A percentile compares a stretch with the other conserved stretches of the same genome.
Conservation (phyloP, 2,888 invertebrate genomes). For the Archaeoteleia sp. region DNA sequence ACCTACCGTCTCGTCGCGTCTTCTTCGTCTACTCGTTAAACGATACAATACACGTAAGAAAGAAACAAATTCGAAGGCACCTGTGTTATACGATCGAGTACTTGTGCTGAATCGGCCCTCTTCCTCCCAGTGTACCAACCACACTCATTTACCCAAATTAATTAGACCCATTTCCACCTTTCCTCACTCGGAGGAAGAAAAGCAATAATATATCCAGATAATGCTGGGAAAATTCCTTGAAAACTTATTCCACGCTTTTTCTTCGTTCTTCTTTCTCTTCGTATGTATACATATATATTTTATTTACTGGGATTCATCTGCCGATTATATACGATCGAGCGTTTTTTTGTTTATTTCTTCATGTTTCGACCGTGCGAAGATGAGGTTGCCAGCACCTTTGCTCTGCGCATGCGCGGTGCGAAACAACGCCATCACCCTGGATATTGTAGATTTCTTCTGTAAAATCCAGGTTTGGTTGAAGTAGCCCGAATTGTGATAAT, state of each 20-base stretch:
- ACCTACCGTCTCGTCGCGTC: slow-evolving; percentile 34
- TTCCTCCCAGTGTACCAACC: slow-evolving; percentile 9
- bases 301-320: slow-evolving; percentile 19
- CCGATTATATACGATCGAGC: slow-evolving; percentile 14
- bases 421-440: slow-evolving; percentile 17
- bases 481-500: neutral
- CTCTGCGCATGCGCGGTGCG: slow-evolving; percentile 33
- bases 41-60: slow-evolving; percentile 50
- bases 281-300: slow-evolving; percentile 22
- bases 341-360: slow-evolving; percentile 4
- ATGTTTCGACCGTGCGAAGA: slow-evolving; percentile 38
- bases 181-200: slow-evolving; percentile 15
- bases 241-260: slow-evolving; percentile 40
- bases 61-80: slow-evolving; percentile 61
- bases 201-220: slow-evolving; percentile 27
- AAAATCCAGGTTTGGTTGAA: slow-evolving; percentile 18
- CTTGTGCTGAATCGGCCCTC: slow-evolving; percentile 44
- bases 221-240: slow-evolving; percentile 48
- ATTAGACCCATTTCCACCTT: neutral
- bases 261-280: slow-evolving; percentile 34
- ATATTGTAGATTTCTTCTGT: slow-evolving; percentile 5
- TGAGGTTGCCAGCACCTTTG: slow-evolving; percentile 50
- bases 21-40: slow-evolving; percentile 36
- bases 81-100: slow-evolving; percentile 59
- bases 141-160: neutral